A percentile compares a stretch with the other conserved stretches of the same genome.
Evolutionary conservation across 92 coral and sea anemone species (phyloP).

Genomic region (Desmophyllum pertusum): DNA sequence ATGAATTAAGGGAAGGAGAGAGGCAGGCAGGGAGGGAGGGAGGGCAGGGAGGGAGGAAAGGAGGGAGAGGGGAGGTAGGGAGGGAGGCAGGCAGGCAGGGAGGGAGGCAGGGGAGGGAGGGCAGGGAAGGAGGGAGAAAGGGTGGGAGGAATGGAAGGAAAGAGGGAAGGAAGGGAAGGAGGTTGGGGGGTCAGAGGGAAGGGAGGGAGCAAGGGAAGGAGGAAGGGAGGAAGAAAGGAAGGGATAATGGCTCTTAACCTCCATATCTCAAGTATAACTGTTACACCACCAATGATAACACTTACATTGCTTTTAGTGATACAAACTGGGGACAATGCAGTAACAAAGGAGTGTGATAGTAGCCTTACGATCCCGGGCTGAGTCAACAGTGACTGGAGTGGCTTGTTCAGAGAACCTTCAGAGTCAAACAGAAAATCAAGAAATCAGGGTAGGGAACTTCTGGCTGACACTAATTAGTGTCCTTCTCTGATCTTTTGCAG

Average conservation of each 20-base stretch:
- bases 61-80: not conserved
- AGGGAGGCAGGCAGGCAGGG: not conserved
- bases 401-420: conserved; percentile 89
- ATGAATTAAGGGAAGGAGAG: not conserved
- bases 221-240: not conserved
- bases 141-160: not conserved
- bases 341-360: conserved; percentile 77
- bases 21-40: not conserved
- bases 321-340: conserved; percentile 84
- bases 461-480: too few relatives aligned
- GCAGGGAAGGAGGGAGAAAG: not conserved
- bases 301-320: conserved; percentile 45
- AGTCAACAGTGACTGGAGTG: conserved; percentile 89
- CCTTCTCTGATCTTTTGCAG: too few relatives aligned
- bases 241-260: not conserved
- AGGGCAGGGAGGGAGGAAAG: not conserved
- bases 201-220: not conserved
- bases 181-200: not conserved
- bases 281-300: not conserved
- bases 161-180: not conserved
- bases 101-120: not conserved
- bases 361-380: conserved; percentile 84
- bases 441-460: not conserved
- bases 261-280: too few relatives aligned
- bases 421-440: not conserved